phyloP scores from a whole-genome alignment of 2,797 vertebrate genomes.

The Spea hammondii region DNA sequence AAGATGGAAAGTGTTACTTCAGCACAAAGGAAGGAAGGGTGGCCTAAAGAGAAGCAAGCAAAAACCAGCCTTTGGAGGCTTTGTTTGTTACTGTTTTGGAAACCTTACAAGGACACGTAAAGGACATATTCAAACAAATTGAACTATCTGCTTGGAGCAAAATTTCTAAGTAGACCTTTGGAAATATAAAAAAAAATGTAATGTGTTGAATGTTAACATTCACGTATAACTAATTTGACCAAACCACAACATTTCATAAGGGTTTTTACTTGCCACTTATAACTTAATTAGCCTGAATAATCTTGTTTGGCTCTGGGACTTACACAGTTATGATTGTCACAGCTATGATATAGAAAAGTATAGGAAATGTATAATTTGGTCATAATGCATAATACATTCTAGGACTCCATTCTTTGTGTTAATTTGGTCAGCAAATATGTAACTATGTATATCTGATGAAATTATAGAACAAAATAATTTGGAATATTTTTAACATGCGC shows the following conservation, averaged over 20 bases:
- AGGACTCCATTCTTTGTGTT: too few relatives aligned
- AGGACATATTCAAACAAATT: constrained; percentile 30
- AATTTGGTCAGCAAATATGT: too few relatives aligned
- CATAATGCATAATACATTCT: too few relatives aligned
- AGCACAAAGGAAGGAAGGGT: constrained; percentile 52
- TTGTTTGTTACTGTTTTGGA: constrained; percentile 46
- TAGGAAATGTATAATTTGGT: too few relatives aligned
- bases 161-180: constrained; percentile 21
- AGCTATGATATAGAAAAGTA: too few relatives aligned
- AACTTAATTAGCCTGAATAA: too few relatives aligned
- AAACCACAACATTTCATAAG: neutral
- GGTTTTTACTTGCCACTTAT: neutral
- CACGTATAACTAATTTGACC: neutral
- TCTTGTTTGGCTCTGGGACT: too few relatives aligned
- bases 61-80: constrained; percentile 33
- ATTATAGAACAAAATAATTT: too few relatives aligned
- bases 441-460: too few relatives aligned
- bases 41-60: constrained; percentile 7
- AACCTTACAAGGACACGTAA: constrained; percentile 39
- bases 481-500: too few relatives aligned
- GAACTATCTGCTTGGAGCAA: constrained; percentile 17
- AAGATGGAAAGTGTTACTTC: constrained; percentile 44
- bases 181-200: neutral
- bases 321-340: too few relatives aligned
- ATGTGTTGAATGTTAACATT: neutral